Percentiles rank a stretch among this genome's conserved stretches.
Conservation (phyloP, 2,888 invertebrate genomes). For the Silvanus unidentatus region DNA sequence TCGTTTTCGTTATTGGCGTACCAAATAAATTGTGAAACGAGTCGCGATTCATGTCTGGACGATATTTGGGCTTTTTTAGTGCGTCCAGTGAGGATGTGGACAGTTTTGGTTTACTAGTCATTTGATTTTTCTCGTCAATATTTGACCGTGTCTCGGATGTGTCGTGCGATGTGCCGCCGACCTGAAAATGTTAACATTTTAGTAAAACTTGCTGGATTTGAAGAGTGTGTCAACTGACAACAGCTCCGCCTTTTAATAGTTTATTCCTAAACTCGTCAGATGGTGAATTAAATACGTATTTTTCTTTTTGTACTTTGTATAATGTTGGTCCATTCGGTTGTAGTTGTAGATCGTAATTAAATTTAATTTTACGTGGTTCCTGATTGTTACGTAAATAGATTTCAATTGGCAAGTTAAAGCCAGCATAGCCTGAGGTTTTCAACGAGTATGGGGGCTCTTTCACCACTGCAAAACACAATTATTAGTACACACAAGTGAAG, state of each 20-base stretch:
- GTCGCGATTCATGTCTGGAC: slow-evolving; percentile 42
- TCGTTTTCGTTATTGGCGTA: slow-evolving; percentile 67
- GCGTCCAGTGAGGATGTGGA: slow-evolving; percentile 52
- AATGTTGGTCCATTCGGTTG: slow-evolving; percentile 70
- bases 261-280: slow-evolving; percentile 86
- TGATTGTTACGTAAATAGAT: slow-evolving; percentile 83
- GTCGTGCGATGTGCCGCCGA: neutral
- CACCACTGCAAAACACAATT: slow-evolving; percentile 65
- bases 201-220: neutral
- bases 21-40: slow-evolving; percentile 80
- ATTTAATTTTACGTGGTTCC: slow-evolving; percentile 79
- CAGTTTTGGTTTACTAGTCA: slow-evolving; percentile 67
- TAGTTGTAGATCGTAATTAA: slow-evolving; percentile 80
- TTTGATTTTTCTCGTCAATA: slow-evolving; percentile 46
- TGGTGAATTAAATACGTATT: slow-evolving; percentile 77
- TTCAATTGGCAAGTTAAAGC: slow-evolving; percentile 85
- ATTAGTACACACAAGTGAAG: neutral
- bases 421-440: slow-evolving; percentile 93
- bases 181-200: neutral
- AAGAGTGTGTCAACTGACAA: slow-evolving; percentile 41
- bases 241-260: slow-evolving; percentile 80
- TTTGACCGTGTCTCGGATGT: neutral
- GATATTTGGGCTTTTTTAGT: slow-evolving; percentile 39
- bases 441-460: slow-evolving; percentile 88
- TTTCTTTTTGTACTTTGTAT: slow-evolving; percentile 68